Percentiles rank a stretch among this genome's conserved stretches.
Conservation (phyloP, 2,797 vertebrate genomes). For the Hyperoplus lanceolatus region DNA sequence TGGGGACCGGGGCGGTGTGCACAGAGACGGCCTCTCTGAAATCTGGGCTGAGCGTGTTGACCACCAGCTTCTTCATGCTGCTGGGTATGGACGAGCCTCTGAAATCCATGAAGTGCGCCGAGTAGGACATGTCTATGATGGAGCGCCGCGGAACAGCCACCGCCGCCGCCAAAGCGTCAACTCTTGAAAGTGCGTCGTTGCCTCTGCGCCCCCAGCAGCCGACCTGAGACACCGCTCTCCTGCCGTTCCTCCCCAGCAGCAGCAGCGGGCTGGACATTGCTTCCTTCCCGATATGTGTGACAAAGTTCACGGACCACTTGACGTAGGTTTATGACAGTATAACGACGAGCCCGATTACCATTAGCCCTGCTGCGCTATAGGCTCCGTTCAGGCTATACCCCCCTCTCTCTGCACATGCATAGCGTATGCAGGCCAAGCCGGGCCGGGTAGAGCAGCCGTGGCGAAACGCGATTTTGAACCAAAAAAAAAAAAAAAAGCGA, state of each 20-base stretch:
- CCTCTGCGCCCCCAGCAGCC: slow-evolving; percentile 52
- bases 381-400: slow-evolving; percentile 11
- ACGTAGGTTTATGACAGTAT: slow-evolving; percentile 18
- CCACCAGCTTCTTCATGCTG: slow-evolving; percentile 92
- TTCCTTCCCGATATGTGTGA: slow-evolving; percentile 47
- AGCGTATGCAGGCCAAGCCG: slow-evolving; percentile 40
- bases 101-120: slow-evolving; percentile 95
- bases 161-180: slow-evolving; percentile 21
- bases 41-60: slow-evolving; percentile 90
- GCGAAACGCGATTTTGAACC: slow-evolving; percentile 15
- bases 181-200: slow-evolving; percentile 69
- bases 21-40: slow-evolving; percentile 90
- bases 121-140: slow-evolving; percentile 94
- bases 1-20: slow-evolving; percentile 87
- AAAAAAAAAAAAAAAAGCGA: not conserved
- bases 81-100: slow-evolving; percentile 91
- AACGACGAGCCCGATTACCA: slow-evolving; percentile 36
- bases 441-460: slow-evolving; percentile 5
- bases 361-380: slow-evolving; percentile 64
- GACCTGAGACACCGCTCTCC: slow-evolving; percentile 48
- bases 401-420: not conserved
- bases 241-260: slow-evolving; percentile 34
- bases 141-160: slow-evolving; percentile 72
- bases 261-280: slow-evolving; percentile 69
- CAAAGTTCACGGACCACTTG: slow-evolving; percentile 81